phyloP scores from a whole-genome alignment of 1,140 invertebrate genomes.

The Drosophila murphyi region DNA sequence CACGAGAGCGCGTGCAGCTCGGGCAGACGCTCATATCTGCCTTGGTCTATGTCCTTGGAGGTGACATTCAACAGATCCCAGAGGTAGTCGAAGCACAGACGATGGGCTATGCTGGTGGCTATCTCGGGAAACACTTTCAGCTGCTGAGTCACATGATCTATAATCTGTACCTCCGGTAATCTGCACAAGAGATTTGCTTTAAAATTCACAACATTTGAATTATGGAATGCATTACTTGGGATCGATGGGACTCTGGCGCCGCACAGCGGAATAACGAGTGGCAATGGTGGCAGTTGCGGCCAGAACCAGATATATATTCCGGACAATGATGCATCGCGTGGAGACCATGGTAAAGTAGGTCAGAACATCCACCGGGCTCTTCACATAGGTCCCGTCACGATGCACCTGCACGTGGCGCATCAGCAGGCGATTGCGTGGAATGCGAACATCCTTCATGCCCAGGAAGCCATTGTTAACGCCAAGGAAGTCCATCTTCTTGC shows the following conservation, averaged over 20 bases:
- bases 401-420: conserved; percentile 96
- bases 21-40: conserved; percentile 90
- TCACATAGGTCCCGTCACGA: conserved; percentile 95
- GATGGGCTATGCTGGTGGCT: conserved; percentile 91
- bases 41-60: conserved; percentile 90
- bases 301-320: conserved; percentile 88
- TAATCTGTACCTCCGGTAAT: conserved; percentile 93
- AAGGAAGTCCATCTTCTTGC: conserved; percentile 95
- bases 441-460: conserved; percentile 92
- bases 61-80: conserved; percentile 93
- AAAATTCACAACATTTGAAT: no score
- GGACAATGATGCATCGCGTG: conserved; percentile 92
- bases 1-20: conserved; percentile 95
- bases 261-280: conserved; percentile 93
- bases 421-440: conserved; percentile 94
- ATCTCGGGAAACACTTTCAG: conserved; percentile 95
- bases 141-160: conserved; percentile 97
- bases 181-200: conserved; percentile 22
- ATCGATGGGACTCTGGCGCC: conserved; percentile 93
- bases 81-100: conserved; percentile 89
- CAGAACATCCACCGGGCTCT: conserved; percentile 92
- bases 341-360: conserved; percentile 98
- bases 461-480: conserved; percentile 96
- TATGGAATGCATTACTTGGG: conserved; percentile 87
- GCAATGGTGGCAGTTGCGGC: conserved; percentile 93